Percentiles rank a stretch among this genome's conserved stretches.
These are phyloP conservation scores for Tenrec ecaudatus DNA, from an alignment of 2,113 vertebrate species.

Conservation along the genomic window DNA sequence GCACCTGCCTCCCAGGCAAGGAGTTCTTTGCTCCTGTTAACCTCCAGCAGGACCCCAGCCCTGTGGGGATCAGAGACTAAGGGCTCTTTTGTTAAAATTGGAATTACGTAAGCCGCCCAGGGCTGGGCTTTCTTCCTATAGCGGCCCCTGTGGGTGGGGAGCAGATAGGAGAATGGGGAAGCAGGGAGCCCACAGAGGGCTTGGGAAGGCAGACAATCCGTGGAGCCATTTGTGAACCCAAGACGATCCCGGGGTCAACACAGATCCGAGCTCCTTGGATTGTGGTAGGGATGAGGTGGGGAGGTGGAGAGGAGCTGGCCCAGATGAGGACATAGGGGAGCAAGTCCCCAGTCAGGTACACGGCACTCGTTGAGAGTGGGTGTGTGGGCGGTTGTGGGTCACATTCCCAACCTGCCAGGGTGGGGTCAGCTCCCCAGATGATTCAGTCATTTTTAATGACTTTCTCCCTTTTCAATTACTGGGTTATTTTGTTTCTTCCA, in stretches of 20 bases:
- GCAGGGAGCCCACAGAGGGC: background rate
- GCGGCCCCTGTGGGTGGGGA: background rate
- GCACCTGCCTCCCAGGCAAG: background rate
- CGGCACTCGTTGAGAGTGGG: background rate
- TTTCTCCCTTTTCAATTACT: background rate
- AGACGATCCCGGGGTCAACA: background rate
- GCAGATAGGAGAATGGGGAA: background rate
- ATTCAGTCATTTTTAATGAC: background rate
- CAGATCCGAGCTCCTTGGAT: background rate
- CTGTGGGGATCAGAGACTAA: background rate
- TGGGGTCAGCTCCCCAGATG: background rate
- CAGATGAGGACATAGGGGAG: background rate
- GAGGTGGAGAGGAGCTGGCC: background rate
- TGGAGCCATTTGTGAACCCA: background rate
- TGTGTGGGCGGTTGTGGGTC: background rate
- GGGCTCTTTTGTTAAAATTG: background rate
- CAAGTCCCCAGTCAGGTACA: background rate
- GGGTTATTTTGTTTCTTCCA: constrained; percentile 19
- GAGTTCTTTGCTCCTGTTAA: background rate
- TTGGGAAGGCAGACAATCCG: background rate
- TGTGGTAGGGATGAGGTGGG: background rate
- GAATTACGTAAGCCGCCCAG: background rate
- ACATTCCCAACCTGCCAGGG: background rate
- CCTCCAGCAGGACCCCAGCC: background rate
- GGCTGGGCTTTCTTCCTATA: background rate